Base-by-base conservation (phyloP, 2,888 invertebrate species). In the Empis livida region DNA sequence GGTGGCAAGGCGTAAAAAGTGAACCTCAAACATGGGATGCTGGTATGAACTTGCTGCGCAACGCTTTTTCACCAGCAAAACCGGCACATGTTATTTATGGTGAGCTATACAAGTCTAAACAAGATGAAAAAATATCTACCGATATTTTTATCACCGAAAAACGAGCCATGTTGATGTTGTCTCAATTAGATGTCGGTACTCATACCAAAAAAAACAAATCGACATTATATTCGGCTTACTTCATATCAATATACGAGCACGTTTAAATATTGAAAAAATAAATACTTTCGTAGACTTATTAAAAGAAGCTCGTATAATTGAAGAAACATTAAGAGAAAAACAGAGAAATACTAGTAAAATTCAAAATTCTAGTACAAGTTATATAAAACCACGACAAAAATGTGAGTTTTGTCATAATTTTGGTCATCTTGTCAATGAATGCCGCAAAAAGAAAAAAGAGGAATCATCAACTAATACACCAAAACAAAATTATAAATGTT, bases 71-170 rank as follows among this genome's bases (percentile, higher is more conserved):
- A 16, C 42, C 40, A 31, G 2, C 46, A 10, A 37, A 42, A 42
- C 42, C 15, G 27, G 10, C 8, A 2, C 38, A 47, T 31, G 15
- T 31, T 11, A 43, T 43, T 6, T 43, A 43, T 14, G 5, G 9
- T 5, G 42, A 43, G 31, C n/a, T 43, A 1, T 43, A 31, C 20
- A 14, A 46, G 17, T 9, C 38, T n/a, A 47, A 43, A 38, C 47
- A 47, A 15, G 39, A 32, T 30, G 17, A 31, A 39, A 20, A n/a
- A 6, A 39, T 23, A 10, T 11, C 45, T 11, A 48, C 45, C 2
- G 48, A 44, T 35, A 40, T 37, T n/a, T 49, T 45, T 14, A 38
- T 49, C 5, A 43, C n/a, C 13, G 23, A 42, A 9, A 49, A 49
- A 43, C 30, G 49, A 10, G 43, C 45, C 20, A n/a, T 49, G 10